Conservation (phyloP, 2,888 invertebrate species). For the Eupeodes luniger region DNA sequence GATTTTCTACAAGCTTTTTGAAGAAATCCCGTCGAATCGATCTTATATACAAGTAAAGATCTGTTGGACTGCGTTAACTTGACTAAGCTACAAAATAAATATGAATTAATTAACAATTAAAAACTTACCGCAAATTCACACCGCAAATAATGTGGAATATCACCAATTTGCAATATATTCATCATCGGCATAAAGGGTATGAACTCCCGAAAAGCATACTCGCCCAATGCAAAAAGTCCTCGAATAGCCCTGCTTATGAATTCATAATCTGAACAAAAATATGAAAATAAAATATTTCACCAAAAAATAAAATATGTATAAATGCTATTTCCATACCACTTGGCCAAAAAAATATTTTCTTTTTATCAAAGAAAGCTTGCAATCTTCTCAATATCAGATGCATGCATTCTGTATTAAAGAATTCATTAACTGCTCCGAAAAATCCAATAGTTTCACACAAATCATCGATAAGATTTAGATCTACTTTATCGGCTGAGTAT, state of each 20-base stretch:
- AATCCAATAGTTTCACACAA: slow-evolving; percentile 82
- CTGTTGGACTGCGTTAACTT: too few species aligned
- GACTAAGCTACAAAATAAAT: too few species aligned
- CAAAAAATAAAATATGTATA: background rate
- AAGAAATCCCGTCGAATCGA: too few species aligned
- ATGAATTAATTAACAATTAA: background rate
- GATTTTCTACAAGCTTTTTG: too few species aligned
- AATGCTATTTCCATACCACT: slow-evolving; percentile 77
- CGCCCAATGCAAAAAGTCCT: slow-evolving; percentile 82
- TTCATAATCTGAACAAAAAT: slow-evolving; percentile 80
- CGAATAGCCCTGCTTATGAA: slow-evolving; percentile 81
- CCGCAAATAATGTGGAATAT: slow-evolving; percentile 80
- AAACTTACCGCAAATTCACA: slow-evolving; percentile 80
- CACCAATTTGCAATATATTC: slow-evolving; percentile 79
- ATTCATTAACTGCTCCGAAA: slow-evolving; percentile 81
- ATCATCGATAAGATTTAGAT: slow-evolving; percentile 79
- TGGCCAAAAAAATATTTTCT: slow-evolving; percentile 78
- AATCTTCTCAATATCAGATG: slow-evolving; percentile 80
- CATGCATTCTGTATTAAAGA: slow-evolving; percentile 82
- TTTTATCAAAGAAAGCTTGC: slow-evolving; percentile 80
- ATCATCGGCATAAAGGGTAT: slow-evolving; percentile 82
- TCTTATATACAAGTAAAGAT: too few species aligned
- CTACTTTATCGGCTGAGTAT: slow-evolving; percentile 81
- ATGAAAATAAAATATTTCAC: background rate
- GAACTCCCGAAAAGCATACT: slow-evolving; percentile 83